phyloP scores from a whole-genome alignment of 2,113 vertebrate species.

The Gymnorhina tibicen region DNA sequence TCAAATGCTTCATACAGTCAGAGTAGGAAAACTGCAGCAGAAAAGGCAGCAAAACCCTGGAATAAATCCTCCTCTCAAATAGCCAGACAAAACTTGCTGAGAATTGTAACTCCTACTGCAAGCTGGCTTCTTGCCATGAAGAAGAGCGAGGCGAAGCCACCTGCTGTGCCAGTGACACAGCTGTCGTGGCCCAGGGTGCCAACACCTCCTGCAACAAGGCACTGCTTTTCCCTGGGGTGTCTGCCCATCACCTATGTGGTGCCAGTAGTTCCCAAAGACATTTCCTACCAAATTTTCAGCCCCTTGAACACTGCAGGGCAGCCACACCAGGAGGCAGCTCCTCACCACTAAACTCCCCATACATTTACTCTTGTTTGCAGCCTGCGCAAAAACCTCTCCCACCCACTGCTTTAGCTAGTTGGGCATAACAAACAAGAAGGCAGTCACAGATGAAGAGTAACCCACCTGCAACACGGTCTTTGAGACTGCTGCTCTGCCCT shows the following conservation, averaged over 20 bases:
- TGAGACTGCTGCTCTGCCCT: neutral
- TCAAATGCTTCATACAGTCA: neutral
- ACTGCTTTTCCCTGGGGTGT: rapidly evolving
- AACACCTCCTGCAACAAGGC: neutral
- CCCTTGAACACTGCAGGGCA: neutral
- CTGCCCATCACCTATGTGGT: neutral
- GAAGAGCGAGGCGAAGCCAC: neutral
- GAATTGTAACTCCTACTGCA: neutral
- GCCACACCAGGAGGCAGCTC: neutral
- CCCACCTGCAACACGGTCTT: neutral
- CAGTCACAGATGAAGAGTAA: neutral
- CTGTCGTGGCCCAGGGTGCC: too few relatives aligned
- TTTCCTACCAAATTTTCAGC: neutral
- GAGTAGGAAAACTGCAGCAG: neutral
- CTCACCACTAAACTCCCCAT: neutral
- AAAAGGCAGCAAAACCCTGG: neutral
- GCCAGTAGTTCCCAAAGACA: neutral
- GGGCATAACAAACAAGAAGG: neutral
- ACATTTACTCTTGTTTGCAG: neutral
- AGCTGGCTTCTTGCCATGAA: neutral
- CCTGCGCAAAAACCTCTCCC: neutral
- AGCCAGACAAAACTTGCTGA: neutral
- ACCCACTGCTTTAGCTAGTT: neutral
- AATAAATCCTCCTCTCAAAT: neutral
- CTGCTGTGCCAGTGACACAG: rapidly evolving